Evolutionary conservation across 2,113 vertebrate genomes (phyloP), one percentile per base, ranked within the genome.

Genomic region (Poicephalus meyeri): DNA sequence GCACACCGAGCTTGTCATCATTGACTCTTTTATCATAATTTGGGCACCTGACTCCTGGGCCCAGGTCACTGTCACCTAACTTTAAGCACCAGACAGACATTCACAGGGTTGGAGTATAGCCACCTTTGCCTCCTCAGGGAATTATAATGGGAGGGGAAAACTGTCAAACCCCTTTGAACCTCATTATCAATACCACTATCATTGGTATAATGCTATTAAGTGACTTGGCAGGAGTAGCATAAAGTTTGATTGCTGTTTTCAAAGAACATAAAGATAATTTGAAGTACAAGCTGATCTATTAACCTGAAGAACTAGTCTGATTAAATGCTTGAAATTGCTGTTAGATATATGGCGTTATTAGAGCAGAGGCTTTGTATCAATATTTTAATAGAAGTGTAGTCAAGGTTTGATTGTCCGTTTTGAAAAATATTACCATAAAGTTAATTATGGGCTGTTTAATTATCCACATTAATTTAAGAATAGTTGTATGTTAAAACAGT

Each of bases 201-300:
- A 53, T 53, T 82, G 31, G 20, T 20, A 31, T 65, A 82, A 79
- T 42, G 26, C 37, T 63, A 52, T 65, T 89, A 89, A 92, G 37
- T 87, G 53, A 85, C 66, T 81, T 87, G 76, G 33, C 63, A 91
- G 49, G 37, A 82, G 12, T 28, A 82, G 46, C 46, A 77, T 66
- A 61, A 85, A 17, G 63, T 49, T 89, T 91, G 89, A 86, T 80
- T 88, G 60, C 25, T 70, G 20, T 58, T 89, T 91, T 42, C 58
- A 80, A 93, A 82, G 79, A 87, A 5, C 42, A 28, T 64, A 52
- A 87, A 87, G 89, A 82, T 29, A 87, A 94, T 86, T 73, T 63
- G 73, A 91, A 94, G 50, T 80, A 63, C 74, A 95, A 94, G 53
- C 19, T 77, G 58, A 82, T 93, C 37, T 50, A 73, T 94, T 77